These are phyloP conservation scores for Torymus auratus DNA, from an alignment of 2,888 invertebrate species.

Conservation along the genomic window DNA sequence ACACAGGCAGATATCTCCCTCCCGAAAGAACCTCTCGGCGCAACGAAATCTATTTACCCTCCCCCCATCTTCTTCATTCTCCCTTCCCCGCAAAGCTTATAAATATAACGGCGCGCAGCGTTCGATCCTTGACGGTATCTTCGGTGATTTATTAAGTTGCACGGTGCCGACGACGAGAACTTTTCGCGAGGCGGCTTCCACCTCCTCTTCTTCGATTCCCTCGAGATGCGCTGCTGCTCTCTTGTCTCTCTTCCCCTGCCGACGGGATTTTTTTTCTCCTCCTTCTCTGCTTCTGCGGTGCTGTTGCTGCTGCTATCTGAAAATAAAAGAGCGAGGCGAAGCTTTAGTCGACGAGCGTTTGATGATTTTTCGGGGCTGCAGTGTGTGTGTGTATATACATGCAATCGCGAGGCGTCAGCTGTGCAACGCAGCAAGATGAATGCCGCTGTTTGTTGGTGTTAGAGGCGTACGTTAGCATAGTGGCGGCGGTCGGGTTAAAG, in stretches of 20 bases:
- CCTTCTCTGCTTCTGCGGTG: neutral
- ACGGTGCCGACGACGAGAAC: conserved; percentile 9
- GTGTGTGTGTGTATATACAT: no score
- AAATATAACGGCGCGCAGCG: neutral
- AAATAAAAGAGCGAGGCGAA: conserved; percentile 36
- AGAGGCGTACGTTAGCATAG: no score
- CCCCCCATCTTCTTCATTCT: neutral
- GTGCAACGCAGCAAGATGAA: no score
- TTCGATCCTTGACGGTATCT: conserved; percentile 54
- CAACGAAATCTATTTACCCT: conserved; percentile 39
- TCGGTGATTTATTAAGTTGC: conserved; percentile 62
- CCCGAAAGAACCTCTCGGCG: no score
- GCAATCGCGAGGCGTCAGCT: no score
- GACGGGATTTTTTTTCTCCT: neutral
- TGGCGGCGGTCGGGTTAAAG: no score
- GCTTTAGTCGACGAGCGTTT: conserved; percentile 35
- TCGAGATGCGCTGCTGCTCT: neutral
- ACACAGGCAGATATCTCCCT: no score
- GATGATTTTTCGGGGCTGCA: conserved; percentile 28
- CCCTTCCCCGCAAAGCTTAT: neutral
- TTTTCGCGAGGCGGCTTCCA: neutral
- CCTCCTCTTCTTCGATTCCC: neutral
- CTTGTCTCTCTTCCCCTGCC: neutral
- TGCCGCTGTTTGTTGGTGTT: no score
- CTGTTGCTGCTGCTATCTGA: conserved; percentile 17